Conservation (phyloP, 2,888 invertebrate genomes). For the Cephalotes varians region DNA sequence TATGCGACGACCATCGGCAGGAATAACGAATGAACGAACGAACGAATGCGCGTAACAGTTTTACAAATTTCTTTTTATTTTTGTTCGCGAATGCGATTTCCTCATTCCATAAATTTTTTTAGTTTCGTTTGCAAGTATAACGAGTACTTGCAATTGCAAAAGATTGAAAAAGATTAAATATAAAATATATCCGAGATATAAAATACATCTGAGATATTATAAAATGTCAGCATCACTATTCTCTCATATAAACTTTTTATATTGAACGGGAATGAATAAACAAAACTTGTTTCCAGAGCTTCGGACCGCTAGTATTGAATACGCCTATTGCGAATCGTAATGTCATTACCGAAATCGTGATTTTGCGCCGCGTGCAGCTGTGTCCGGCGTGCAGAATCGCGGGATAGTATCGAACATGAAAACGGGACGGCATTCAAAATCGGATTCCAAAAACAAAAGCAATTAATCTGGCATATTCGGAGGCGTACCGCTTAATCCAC, state of each 20-base stretch:
- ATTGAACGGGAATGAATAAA: background rate
- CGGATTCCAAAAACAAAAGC: constrained; percentile 73
- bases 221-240: constrained; percentile 17
- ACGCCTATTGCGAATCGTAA: constrained; percentile 19
- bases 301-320: constrained; percentile 7
- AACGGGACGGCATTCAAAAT: constrained; percentile 59
- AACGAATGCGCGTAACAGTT: background rate
- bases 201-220: background rate
- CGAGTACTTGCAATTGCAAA: background rate
- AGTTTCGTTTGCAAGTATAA: constrained; percentile 9
- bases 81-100: background rate
- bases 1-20: constrained; percentile 63
- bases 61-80: background rate
- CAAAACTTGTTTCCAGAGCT: background rate
- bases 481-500: constrained; percentile 72
- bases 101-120: background rate
- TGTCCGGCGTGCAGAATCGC: constrained; percentile 26
- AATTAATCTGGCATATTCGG: constrained; percentile 72
- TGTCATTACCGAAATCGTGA: constrained; percentile 35
- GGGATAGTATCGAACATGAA: constrained; percentile 53
- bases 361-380: constrained; percentile 28
- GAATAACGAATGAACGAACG: constrained; percentile 20
- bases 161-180: background rate
- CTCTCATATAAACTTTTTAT: background rate
- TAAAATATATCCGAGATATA: background rate